Evolutionary conservation across 92 coral and sea anemone species (phyloP), one percentile per base, ranked within the genome.

Genomic region (Isaurus tuberculatus): DNA sequence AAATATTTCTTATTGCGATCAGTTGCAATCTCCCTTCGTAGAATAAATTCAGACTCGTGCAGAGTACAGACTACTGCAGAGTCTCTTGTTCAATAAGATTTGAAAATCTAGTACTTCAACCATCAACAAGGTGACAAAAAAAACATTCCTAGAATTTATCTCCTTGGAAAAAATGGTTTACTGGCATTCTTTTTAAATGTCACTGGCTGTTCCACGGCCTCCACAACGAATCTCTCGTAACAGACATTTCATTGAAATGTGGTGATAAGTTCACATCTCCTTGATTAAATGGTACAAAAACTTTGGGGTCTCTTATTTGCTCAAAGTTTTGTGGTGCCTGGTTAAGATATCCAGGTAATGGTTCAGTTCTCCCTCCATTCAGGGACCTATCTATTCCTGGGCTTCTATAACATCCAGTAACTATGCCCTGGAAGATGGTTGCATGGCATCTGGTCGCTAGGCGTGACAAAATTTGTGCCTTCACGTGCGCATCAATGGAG

Each of bases 381-480:
- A 23, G 8, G 5, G 69, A 15, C 70, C 82, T 57, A 33, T 77
- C 70, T 20, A 36, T 6, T 7, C 22, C 36, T 14, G 32, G 30
- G 31, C 32, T 22, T 53, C 43, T 58, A 22, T 22, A 61, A 42
- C 19, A 36, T 65, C 33, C 57, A 33, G 22, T 16, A 33, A 26
- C 34, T 23, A 55, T 7, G 22, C 20, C 48, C 8, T 77, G 70
- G 33, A 19, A 25, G 46, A 11, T 60, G 70, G 16, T 55, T 37
- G 55, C 65, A 64, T 57, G 74, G 61, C 84, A 85, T 44, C 73
- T 33, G 57, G 51, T 79, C 67, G 81, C 87, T 11, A 92, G 61
- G 61, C 90, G 96, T 26, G 90, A 87, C 29, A 88, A 73, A 66
- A 92, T 85, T 53, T 77, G 90, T 14, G 90, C 65, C 55, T 84